These are phyloP conservation scores for Onthophagus taurus DNA, from an alignment of 1,140 invertebrate genomes.

Conservation along the genomic window DNA sequence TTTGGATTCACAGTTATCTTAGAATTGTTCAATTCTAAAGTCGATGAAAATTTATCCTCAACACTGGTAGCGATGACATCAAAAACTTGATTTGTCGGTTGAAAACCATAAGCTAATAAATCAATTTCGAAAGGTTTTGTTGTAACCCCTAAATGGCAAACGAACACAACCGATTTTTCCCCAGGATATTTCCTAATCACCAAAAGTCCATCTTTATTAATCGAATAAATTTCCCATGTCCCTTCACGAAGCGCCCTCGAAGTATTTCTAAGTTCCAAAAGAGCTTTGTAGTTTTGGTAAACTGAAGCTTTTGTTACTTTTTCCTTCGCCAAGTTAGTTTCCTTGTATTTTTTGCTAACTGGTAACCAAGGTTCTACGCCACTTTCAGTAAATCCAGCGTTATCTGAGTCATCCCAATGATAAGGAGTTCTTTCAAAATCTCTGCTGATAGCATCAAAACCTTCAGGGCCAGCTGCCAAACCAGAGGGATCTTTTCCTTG, in stretches of 20 bases:
- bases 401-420: constrained; percentile 54
- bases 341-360: constrained; percentile 46
- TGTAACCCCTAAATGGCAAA: constrained; percentile 3
- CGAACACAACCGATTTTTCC: constrained; percentile 1
- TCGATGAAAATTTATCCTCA: no score
- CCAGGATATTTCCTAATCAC: constrained; percentile 7
- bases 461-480: constrained; percentile 17
- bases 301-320: constrained; percentile 11
- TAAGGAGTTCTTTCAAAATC: constrained; percentile 53
- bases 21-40: no score
- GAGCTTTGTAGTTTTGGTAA: constrained; percentile 21
- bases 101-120: neutral
- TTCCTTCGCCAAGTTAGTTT: constrained; percentile 41
- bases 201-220: constrained; percentile 7
- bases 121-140: neutral
- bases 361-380: constrained; percentile 50
- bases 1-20: no score
- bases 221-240: constrained; percentile 1
- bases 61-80: no score
- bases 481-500: constrained; percentile 42
- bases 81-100: no score
- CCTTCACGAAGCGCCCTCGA: constrained; percentile 4
- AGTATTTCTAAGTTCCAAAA: neutral
- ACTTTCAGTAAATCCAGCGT: constrained; percentile 45
- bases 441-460: constrained; percentile 22